These are phyloP conservation scores for Novumbra hubbsi DNA, from an alignment of 2,797 vertebrate species.

Conservation along the genomic window DNA sequence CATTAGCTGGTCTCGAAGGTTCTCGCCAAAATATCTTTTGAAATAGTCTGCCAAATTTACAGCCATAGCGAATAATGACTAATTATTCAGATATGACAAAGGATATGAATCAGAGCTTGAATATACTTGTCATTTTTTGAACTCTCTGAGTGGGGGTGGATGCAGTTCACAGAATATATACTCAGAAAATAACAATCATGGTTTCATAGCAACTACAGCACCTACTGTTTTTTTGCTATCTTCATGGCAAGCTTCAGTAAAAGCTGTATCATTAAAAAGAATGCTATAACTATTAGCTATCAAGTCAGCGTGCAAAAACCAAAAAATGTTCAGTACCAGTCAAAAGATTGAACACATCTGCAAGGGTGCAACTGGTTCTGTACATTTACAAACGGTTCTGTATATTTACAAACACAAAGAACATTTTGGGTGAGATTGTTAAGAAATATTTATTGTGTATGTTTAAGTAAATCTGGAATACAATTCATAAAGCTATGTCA, in stretches of 20 bases:
- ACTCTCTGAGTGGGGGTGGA: background rate
- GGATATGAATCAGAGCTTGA: too few species aligned
- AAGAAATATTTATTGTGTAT: conserved; percentile 61
- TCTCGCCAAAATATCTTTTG: conserved; percentile 14
- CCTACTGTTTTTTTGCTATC: background rate
- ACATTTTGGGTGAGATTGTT: conserved; percentile 15
- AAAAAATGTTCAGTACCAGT: background rate
- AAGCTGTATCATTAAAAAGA: background rate
- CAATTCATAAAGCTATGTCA: conserved; percentile 56
- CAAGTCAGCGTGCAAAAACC: background rate
- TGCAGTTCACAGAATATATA: background rate
- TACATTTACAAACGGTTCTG: background rate
- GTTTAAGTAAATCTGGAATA: conserved; percentile 45
- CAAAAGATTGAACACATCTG: too few species aligned
- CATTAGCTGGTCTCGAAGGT: conserved; percentile 17
- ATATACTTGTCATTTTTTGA: background rate
- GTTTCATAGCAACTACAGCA: conserved; percentile 8
- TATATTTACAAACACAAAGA: background rate
- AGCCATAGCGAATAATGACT: conserved; percentile 7
- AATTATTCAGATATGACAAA: background rate
- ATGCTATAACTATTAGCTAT: background rate
- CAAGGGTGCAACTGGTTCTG: background rate
- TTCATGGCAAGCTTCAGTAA: background rate
- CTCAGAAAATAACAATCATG: conserved; percentile 11
- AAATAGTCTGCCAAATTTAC: conserved; percentile 15